Percentiles rank a stretch among this genome's conserved stretches.
These are phyloP conservation scores for Nesometra sesokonis DNA, from an alignment of 35 echinoderm and acorn worm species.

Conservation along the genomic window DNA sequence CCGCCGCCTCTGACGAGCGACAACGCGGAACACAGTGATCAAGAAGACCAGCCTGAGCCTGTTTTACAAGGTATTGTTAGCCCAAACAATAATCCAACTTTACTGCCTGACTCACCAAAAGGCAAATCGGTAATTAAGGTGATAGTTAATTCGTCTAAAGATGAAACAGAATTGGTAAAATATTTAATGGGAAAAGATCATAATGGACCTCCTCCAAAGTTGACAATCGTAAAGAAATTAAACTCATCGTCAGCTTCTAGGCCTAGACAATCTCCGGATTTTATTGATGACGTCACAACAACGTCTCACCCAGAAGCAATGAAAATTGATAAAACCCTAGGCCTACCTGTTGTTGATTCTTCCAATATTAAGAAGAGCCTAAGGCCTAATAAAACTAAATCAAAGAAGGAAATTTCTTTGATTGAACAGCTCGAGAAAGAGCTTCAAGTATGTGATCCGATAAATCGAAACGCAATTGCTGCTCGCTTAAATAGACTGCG, in stretches of 20 bases:
- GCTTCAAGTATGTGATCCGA: not conserved
- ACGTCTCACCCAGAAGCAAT: not conserved
- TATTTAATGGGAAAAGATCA: not conserved
- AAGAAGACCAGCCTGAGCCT: not conserved
- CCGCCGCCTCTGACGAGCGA: not conserved
- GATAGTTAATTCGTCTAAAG: not conserved
- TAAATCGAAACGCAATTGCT: not conserved
- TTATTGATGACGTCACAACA: not conserved
- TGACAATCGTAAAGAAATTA: not conserved
- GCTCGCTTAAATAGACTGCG: not conserved
- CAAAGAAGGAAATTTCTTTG: not conserved
- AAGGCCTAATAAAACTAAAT: not conserved
- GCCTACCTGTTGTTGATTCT: too few relatives aligned
- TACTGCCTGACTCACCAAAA: not conserved
- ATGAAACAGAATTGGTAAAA: not conserved
- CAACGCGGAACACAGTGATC: not conserved
- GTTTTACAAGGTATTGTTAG: not conserved
- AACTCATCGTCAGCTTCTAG: not conserved
- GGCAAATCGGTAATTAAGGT: not conserved
- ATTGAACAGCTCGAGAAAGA: not conserved
- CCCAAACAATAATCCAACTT: not conserved
- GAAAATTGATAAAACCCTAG: not conserved
- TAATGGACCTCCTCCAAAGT: not conserved
- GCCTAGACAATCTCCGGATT: not conserved
- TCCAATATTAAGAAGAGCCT: too few relatives aligned